These are phyloP conservation scores for Alca torda DNA, from an alignment of 2,797 vertebrate genomes.

Conservation along the genomic window DNA sequence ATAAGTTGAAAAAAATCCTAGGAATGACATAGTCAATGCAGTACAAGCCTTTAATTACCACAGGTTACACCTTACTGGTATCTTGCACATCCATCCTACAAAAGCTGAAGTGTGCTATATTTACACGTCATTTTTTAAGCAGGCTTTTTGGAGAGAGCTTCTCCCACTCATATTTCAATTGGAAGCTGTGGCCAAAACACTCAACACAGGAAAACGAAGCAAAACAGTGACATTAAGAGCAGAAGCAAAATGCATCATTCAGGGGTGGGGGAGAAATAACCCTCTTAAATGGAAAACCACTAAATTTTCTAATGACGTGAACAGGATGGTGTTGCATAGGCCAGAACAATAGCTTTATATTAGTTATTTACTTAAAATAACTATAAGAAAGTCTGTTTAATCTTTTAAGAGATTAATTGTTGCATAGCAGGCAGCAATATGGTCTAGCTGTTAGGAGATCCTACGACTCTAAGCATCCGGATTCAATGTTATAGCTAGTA, in stretches of 20 bases:
- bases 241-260: slow-evolving; percentile 54
- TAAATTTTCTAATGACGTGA: slow-evolving; percentile 59
- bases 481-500: background rate
- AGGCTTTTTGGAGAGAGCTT: background rate
- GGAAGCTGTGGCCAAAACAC: slow-evolving; percentile 73
- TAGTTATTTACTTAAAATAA: slow-evolving; percentile 67
- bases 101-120: background rate
- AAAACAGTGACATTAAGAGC: slow-evolving; percentile 62
- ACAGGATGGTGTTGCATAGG: slow-evolving; percentile 75
- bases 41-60: background rate
- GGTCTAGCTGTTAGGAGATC: background rate
- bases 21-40: background rate
- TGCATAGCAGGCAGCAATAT: background rate
- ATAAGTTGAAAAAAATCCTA: background rate
- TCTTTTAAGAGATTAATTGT: slow-evolving; percentile 30
- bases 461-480: background rate
- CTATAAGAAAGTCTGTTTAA: slow-evolving; percentile 51
- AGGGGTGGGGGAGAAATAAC: slow-evolving; percentile 57
- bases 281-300: slow-evolving; percentile 54
- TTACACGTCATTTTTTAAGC: background rate
- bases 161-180: slow-evolving; percentile 7
- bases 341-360: slow-evolving; percentile 66
- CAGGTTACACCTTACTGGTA: background rate
- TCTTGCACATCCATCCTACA: background rate
- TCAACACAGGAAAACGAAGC: slow-evolving; percentile 63